A percentile compares a stretch with the other conserved stretches of the same genome.
Evolutionary conservation across 2,888 invertebrate genomes (phyloP).

Genomic region (Dusona sp.): DNA sequence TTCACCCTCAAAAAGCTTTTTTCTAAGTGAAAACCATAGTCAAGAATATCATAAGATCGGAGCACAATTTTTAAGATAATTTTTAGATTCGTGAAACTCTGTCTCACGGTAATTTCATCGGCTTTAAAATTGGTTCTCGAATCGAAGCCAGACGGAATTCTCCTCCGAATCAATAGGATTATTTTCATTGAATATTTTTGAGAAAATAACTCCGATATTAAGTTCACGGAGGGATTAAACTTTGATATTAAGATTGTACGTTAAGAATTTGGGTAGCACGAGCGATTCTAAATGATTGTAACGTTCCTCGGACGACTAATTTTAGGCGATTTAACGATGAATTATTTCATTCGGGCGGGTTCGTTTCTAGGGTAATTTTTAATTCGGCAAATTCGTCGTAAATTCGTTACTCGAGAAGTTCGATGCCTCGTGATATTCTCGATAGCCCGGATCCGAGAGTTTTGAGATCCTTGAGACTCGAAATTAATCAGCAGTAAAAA

Average conservation of each 20-base stretch:
- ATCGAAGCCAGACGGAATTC: not conserved
- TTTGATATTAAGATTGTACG: not conserved
- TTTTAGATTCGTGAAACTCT: not conserved
- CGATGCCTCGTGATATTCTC: constrained; percentile 8
- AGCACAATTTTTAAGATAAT: too few species aligned
- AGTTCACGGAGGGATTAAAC: not conserved
- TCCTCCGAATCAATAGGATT: not conserved
- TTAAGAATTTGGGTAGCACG: not conserved
- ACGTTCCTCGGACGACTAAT: not conserved
- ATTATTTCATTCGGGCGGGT: not conserved
- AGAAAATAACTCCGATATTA: not conserved
- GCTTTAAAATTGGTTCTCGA: not conserved
- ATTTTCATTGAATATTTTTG: not conserved
- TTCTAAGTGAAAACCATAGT: not conserved
- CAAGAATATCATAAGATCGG: not conserved
- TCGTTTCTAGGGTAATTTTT: not conserved
- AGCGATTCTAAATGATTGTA: not conserved
- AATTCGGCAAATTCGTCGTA: constrained; percentile 28
- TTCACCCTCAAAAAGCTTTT: not conserved
- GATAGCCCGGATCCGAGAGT: constrained; percentile 17
- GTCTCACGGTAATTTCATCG: not conserved
- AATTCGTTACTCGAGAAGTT: constrained; percentile 4
- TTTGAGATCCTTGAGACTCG: constrained; percentile 25
- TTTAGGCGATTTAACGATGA: not conserved
- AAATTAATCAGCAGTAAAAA: constrained; percentile 29